Conservation (phyloP, 64 coral and sea anemone genomes). For the Trachythela sp. region DNA sequence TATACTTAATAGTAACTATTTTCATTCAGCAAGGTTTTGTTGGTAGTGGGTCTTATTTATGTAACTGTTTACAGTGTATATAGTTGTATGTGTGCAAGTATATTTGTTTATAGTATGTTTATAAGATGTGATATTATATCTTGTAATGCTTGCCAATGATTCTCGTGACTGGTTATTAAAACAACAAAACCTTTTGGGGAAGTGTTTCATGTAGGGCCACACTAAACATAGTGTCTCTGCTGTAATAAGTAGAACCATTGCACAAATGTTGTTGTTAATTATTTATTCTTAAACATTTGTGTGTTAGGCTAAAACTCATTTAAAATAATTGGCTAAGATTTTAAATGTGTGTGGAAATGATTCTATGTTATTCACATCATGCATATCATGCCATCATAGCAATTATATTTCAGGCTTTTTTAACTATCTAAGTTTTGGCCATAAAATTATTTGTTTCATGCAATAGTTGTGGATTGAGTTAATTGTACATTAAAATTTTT, state of each 20-base stretch:
- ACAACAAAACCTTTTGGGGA: too few relatives aligned
- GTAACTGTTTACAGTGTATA: neutral
- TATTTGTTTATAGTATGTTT: neutral
- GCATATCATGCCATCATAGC: too few relatives aligned
- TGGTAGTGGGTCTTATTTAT: neutral
- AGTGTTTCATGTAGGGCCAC: too few relatives aligned
- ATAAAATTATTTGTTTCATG: neutral
- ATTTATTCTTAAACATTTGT: too few relatives aligned
- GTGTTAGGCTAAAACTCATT: too few relatives aligned
- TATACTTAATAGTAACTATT: neutral
- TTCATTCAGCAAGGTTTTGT: neutral
- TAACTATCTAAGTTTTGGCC: neutral
- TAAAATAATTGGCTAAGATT: too few relatives aligned
- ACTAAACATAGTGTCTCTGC: too few relatives aligned
- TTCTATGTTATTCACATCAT: too few relatives aligned
- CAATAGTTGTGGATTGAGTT: neutral
- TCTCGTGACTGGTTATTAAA: neutral
- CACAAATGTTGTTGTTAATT: too few relatives aligned
- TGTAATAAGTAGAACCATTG: too few relatives aligned
- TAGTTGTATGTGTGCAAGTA: neutral
- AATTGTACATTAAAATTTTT: neutral
- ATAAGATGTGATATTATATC: neutral
- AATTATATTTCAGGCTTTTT: too few relatives aligned
- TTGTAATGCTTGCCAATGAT: neutral
- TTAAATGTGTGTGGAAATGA: too few relatives aligned